A percentile compares a stretch with the other conserved stretches of the same genome.
These are phyloP conservation scores for Clarias laeviceps DNA, from an alignment of 2,797 vertebrate species.

Conservation along the genomic window DNA sequence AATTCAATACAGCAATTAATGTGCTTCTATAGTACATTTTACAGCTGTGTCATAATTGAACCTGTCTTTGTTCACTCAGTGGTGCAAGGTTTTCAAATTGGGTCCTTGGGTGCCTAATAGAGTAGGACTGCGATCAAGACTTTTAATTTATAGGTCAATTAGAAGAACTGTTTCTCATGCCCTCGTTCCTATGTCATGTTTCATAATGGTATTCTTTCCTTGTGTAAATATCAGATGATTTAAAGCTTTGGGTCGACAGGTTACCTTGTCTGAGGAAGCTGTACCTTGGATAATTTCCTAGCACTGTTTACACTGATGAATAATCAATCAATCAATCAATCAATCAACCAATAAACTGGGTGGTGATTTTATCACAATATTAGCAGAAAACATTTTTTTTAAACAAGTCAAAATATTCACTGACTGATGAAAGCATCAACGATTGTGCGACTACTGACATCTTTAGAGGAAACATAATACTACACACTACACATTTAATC, in stretches of 20 bases:
- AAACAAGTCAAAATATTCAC: conserved; percentile 1
- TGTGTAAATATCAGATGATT: background rate
- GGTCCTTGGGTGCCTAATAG: background rate
- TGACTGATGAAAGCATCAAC: too few species aligned
- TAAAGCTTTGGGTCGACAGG: background rate
- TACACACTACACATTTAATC: too few species aligned
- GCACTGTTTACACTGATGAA: background rate
- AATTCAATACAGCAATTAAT: conserved; percentile 20
- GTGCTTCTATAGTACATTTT: background rate
- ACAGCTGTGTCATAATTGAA: conserved; percentile 16
- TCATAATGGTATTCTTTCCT: background rate
- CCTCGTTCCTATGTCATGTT: background rate
- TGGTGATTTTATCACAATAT: background rate
- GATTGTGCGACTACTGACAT: too few species aligned
- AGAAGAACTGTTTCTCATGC: background rate
- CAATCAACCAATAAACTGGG: too few species aligned
- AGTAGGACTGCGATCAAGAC: background rate
- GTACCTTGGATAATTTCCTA: background rate
- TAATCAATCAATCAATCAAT: too few species aligned
- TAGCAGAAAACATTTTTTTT: background rate
- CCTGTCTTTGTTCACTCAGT: conserved; percentile 8
- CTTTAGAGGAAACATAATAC: too few species aligned
- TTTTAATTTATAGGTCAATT: background rate
- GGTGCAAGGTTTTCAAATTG: background rate
- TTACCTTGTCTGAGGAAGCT: background rate